These are phyloP conservation scores for Lepus oiostolus DNA, from an alignment of 2,797 vertebrate genomes.

Conservation along the genomic window DNA sequence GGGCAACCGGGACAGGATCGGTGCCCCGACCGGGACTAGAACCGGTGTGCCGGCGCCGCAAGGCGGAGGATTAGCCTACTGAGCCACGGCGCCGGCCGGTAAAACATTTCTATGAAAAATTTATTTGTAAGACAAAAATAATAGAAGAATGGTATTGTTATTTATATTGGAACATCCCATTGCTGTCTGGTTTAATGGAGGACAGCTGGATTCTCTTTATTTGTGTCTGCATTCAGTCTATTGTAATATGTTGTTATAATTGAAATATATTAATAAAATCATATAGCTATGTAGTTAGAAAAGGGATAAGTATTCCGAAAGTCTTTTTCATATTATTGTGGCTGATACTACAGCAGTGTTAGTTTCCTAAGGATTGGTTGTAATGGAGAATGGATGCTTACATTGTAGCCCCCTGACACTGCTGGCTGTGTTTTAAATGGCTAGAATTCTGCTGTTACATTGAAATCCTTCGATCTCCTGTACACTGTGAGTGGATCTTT, in stretches of 20 bases:
- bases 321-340: not conserved
- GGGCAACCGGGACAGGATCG: too few species aligned
- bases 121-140: constrained; percentile 9
- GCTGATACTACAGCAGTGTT: not conserved
- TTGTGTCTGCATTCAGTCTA: not conserved
- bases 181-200: not conserved
- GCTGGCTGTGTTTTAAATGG: not conserved
- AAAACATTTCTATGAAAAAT: constrained; percentile 7
- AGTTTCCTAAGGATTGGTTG: constrained; percentile 17
- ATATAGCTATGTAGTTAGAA: not conserved
- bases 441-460: not conserved
- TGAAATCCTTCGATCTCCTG: constrained; percentile 22
- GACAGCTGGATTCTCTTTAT: not conserved
- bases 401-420: not conserved
- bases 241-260: not conserved
- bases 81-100: not conserved
- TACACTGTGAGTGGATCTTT: not conserved
- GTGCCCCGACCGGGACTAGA: too few species aligned
- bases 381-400: not conserved
- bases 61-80: too few species aligned
- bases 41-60: too few species aligned
- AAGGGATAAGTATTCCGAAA: not conserved
- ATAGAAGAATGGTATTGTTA: not conserved
- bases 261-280: not conserved
- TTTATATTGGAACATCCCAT: not conserved